phyloP scores from a whole-genome alignment of 2,797 vertebrate genomes.

The Saguinus oedipus region DNA sequence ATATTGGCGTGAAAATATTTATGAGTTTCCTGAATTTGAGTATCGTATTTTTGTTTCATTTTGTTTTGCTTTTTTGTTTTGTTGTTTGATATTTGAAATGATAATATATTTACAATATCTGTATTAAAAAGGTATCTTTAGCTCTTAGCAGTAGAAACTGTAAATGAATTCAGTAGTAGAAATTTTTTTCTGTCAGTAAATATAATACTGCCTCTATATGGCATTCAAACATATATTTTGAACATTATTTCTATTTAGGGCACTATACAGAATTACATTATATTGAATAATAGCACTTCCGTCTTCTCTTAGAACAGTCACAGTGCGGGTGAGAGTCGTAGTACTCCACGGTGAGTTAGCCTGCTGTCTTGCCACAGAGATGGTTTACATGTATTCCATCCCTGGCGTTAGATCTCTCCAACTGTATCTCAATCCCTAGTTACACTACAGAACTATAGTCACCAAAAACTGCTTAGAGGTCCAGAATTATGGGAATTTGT shows the following conservation, averaged over 20 bases:
- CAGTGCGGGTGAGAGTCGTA: neutral
- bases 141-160: constrained; percentile 27
- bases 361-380: neutral
- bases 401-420: neutral
- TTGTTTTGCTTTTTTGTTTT: constrained; percentile 61
- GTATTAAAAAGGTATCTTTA: constrained; percentile 7
- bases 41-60: constrained; percentile 67
- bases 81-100: constrained; percentile 60
- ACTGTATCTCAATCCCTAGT: neutral
- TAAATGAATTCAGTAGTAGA: constrained; percentile 12
- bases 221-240: neutral
- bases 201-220: neutral
- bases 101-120: constrained; percentile 43
- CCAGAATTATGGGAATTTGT: neutral
- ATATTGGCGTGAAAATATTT: constrained; percentile 49
- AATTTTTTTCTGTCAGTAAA: neutral
- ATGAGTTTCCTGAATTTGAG: constrained; percentile 41
- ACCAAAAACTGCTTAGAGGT: neutral
- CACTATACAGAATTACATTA: neutral
- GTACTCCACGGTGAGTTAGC: neutral
- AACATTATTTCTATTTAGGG: neutral
- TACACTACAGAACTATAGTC: neutral
- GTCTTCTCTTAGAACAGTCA: neutral
- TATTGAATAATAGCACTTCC: constrained; percentile 13
- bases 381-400: neutral